phyloP scores from a whole-genome alignment of 2,888 invertebrate genomes.

The Ceraclea dissimilis region DNA sequence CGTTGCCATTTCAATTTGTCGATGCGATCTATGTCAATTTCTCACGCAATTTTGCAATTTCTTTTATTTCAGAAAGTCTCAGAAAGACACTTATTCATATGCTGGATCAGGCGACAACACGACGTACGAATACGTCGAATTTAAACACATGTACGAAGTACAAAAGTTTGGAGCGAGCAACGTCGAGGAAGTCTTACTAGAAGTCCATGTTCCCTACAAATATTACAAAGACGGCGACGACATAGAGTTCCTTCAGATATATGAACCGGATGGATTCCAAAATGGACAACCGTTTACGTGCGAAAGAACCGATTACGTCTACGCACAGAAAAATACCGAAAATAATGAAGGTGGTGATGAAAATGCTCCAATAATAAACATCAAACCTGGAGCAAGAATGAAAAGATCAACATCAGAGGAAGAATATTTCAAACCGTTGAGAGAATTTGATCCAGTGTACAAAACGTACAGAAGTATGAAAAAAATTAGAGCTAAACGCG shows the following conservation, averaged over 20 bases:
- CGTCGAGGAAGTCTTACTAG: conserved; percentile 32
- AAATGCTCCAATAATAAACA: background rate
- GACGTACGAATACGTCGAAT: conserved; percentile 27
- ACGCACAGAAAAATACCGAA: conserved; percentile 14
- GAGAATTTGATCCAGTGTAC: background rate
- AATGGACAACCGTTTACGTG: conserved; percentile 30
- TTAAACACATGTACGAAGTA: conserved; percentile 30
- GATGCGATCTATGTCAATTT: too few species aligned
- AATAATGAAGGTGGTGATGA: conserved; percentile 2
- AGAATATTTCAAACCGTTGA: conserved; percentile 12
- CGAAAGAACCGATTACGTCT: conserved; percentile 25
- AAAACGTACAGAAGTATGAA: background rate
- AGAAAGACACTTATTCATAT: conserved; percentile 34
- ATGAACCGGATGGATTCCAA: conserved; percentile 24
- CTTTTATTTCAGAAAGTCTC: conserved; percentile 31
- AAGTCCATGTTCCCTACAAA: conserved; percentile 32
- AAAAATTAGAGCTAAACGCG: conserved; percentile 1
- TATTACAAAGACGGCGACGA: conserved; percentile 2
- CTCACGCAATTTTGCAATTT: too few species aligned
- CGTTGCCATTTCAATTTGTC: too few species aligned
- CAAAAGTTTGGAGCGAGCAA: conserved; percentile 37
- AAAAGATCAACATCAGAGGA: background rate
- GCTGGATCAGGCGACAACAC: conserved; percentile 27
- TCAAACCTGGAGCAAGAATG: background rate
- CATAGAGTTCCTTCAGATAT: conserved; percentile 14